A percentile compares a stretch with the other conserved stretches of the same genome.
These are phyloP conservation scores for Acanthococcus lagerstroemiae DNA, from an alignment of 2,888 invertebrate species.

Conservation along the genomic window DNA sequence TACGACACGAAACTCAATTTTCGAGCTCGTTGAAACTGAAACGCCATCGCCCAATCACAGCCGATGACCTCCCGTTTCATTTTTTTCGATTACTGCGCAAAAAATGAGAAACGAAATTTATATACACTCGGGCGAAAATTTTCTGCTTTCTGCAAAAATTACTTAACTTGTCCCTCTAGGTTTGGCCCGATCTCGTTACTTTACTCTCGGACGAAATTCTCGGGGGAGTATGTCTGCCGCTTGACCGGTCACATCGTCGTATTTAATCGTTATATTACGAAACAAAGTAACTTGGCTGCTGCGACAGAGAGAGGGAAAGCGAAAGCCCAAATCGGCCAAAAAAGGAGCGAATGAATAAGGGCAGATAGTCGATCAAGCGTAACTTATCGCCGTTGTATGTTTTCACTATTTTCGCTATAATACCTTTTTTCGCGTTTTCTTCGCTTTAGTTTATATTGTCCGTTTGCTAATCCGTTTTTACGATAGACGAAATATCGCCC, in stretches of 20 bases:
- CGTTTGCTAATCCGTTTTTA: slow-evolving; percentile 4
- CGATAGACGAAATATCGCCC: neutral
- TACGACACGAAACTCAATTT: too few relatives aligned
- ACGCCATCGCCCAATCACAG: too few relatives aligned
- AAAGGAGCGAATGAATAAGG: neutral
- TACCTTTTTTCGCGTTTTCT: neutral
- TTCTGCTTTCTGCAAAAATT: neutral
- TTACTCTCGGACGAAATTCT: neutral
- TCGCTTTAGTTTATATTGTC: neutral
- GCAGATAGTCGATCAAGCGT: slow-evolving; percentile 2
- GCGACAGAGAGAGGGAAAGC: neutral
- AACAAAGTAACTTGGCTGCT: neutral
- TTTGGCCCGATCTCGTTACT: neutral
- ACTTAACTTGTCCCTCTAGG: neutral
- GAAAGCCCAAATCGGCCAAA: neutral
- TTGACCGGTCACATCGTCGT: neutral
- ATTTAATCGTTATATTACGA: neutral
- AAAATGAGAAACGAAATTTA: too few relatives aligned
- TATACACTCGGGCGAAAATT: too few relatives aligned
- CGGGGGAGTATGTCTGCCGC: neutral
- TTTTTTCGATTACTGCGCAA: too few relatives aligned
- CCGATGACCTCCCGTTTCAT: too few relatives aligned
- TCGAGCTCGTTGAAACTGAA: too few relatives aligned
- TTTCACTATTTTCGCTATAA: slow-evolving; percentile 1
- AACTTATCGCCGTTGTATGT: slow-evolving; percentile 8